Base-by-base conservation (phyloP, 2,113 vertebrate genomes). In the Pristiophorus japonicus region DNA sequence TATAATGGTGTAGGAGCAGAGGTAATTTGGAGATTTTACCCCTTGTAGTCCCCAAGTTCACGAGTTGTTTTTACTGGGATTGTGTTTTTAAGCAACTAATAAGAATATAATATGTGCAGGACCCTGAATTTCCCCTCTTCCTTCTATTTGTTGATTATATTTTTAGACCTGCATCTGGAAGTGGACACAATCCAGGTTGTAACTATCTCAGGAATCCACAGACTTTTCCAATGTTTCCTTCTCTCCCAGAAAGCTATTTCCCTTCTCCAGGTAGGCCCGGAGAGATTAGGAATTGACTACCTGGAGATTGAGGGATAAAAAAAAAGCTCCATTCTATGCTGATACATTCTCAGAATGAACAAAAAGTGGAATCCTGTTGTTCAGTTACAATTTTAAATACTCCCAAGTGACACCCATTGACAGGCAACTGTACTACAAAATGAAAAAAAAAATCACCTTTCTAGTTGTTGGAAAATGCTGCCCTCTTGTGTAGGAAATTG, bases 1-100 rank as follows among this genome's bases (percentile, higher is more conserved):
- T 94, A 70, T 70, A 47, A 51, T 45, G 34, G 63, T 38, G 55
- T 45, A 67, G 14, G 11, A 16, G 55, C 87, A 81, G 7, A 51
- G 62, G 2, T 94, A 94, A 45, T 94, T 94, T n/a, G n/a, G 93
- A 47, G 11, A 94, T 70, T 94, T 94, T 94, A 51, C 24, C 42
- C 92, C 38, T 11, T 94, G 90, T 47, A 38, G 55, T 65, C 45
- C 30, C 30, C 30, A 91, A 91, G 55, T 91, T 91, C 27, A 14
- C 47, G 27, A 55, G 2, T 8, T 70, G 66, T 45, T 70, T 63
- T 70, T 30, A 94, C 10, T 94, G 66, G 4, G 10, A 16, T 47
- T 67, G 34, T 51, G 65, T 66, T 66, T 22, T 65, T 91, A 62
- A 11, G 38, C 5, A n/a, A n/a, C n/a, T n/a, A n/a, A n/a, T n/a